A percentile compares a stretch with the other conserved stretches of the same genome.
Evolutionary conservation across 2,113 vertebrate species (phyloP).

Genomic region (Antechinus flavipes): DNA sequence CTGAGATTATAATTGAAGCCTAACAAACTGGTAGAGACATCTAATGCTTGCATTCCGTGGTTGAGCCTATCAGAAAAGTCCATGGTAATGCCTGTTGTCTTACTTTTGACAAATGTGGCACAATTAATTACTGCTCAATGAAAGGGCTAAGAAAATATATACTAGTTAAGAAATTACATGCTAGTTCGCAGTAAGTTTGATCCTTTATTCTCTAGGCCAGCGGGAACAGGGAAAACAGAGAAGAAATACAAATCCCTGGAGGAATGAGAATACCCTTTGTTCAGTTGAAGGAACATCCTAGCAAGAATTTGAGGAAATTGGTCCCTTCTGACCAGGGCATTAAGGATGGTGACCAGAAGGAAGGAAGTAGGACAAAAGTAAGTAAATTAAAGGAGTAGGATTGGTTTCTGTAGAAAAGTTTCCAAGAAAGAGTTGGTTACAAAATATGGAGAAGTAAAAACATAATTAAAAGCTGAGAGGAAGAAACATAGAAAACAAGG

Average conservation of each 20-base stretch:
- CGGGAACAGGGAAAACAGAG: constrained; percentile 70
- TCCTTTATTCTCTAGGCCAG: constrained; percentile 55
- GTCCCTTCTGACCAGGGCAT: constrained; percentile 50
- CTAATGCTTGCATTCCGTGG: background rate
- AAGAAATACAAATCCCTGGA: constrained; percentile 75
- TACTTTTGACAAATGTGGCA: background rate
- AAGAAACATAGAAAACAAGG: background rate
- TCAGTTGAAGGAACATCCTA: constrained; percentile 55
- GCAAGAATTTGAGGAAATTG: constrained; percentile 30
- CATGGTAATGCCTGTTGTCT: background rate
- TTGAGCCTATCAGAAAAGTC: background rate
- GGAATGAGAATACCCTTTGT: constrained; percentile 35
- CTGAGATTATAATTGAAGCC: background rate
- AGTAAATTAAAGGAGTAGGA: background rate
- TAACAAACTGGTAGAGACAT: background rate
- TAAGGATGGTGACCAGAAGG: constrained; percentile 65
- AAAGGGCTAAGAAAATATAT: background rate
- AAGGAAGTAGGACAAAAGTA: constrained; percentile 70
- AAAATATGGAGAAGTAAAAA: background rate
- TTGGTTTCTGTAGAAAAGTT: background rate
- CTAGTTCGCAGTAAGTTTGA: constrained; percentile 17
- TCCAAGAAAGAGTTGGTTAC: background rate
- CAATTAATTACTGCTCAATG: background rate
- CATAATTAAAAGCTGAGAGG: background rate
- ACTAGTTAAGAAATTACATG: background rate